A percentile compares a stretch with the other conserved stretches of the same genome.
phyloP scores from a whole-genome alignment of 1,140 invertebrate species.

The Ostrea denselamellosa region DNA sequence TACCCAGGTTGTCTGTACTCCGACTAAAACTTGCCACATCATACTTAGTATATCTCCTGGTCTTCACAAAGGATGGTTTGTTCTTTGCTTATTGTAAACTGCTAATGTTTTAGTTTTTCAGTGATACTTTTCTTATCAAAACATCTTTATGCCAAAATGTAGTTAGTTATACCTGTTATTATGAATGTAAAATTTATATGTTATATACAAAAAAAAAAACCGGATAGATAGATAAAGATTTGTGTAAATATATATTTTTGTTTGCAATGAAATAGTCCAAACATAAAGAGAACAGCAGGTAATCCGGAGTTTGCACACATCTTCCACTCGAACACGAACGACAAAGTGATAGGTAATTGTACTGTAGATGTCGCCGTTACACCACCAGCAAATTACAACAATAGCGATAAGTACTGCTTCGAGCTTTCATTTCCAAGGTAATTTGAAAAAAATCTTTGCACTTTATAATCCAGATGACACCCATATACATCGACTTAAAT shows the following conservation, averaged over 20 bases:
- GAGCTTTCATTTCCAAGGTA: conserved; percentile 30
- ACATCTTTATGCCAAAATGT: not conserved
- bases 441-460: too few relatives aligned
- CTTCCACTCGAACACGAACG: conserved; percentile 17
- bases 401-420: conserved; percentile 17
- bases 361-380: conserved; percentile 36
- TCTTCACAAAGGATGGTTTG: not conserved
- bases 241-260: not conserved
- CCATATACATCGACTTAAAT: too few relatives aligned
- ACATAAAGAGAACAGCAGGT: not conserved
- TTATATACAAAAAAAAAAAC: not conserved
- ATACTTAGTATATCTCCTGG: conserved; percentile 27
- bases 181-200: too few relatives aligned
- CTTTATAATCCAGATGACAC: too few relatives aligned
- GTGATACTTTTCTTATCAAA: not conserved
- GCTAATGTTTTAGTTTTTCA: not conserved
- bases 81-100: too few relatives aligned
- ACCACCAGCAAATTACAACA: conserved; percentile 14
- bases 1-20: not conserved
- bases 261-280: not conserved
- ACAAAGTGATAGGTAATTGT: conserved; percentile 17
- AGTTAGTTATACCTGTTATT: not conserved
- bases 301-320: not conserved
- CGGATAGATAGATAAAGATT: not conserved
- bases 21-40: conserved; percentile 6